These are phyloP conservation scores for Stomatorhinus ivindoensis DNA, from an alignment of 2,113 vertebrate genomes.

Conservation along the genomic window DNA sequence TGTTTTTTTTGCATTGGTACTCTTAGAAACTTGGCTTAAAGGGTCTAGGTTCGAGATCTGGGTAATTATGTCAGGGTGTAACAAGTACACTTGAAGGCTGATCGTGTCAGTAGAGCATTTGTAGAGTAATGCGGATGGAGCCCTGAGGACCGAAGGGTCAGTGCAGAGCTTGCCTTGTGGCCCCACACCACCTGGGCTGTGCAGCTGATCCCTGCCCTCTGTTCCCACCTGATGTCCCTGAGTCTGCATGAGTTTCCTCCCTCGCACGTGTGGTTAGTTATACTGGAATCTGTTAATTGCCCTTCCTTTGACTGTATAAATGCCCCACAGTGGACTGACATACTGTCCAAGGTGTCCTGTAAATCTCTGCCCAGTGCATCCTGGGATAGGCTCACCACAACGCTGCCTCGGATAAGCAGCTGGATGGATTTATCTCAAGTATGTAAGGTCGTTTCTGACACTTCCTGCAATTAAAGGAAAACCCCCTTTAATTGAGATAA, in stretches of 20 bases:
- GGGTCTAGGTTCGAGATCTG: not conserved
- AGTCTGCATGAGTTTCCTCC: not conserved
- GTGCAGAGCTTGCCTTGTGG: not conserved
- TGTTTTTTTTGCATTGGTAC: not conserved
- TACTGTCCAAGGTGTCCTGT: not conserved
- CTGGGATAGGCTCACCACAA: not conserved
- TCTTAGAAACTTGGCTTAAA: not conserved
- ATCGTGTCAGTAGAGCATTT: not conserved
- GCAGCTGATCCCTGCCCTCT: not conserved
- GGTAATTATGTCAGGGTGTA: not conserved
- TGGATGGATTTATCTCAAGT: not conserved
- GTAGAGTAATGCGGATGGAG: not conserved
- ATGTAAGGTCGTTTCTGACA: slow-evolving; percentile 5
- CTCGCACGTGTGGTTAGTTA: not conserved
- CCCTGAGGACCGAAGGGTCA: not conserved
- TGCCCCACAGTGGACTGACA: not conserved
- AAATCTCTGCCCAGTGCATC: not conserved
- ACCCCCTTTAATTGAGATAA: slow-evolving; percentile 9
- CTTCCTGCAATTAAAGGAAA: slow-evolving; percentile 8
- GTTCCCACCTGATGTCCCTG: not conserved
- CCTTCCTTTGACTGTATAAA: not conserved
- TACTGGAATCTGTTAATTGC: not conserved
- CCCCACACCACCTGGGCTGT: not conserved
- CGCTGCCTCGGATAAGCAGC: not conserved
- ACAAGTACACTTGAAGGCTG: not conserved